Base-by-base conservation (phyloP, 2,888 invertebrate genomes). In the Tetranychus truncatus region DNA sequence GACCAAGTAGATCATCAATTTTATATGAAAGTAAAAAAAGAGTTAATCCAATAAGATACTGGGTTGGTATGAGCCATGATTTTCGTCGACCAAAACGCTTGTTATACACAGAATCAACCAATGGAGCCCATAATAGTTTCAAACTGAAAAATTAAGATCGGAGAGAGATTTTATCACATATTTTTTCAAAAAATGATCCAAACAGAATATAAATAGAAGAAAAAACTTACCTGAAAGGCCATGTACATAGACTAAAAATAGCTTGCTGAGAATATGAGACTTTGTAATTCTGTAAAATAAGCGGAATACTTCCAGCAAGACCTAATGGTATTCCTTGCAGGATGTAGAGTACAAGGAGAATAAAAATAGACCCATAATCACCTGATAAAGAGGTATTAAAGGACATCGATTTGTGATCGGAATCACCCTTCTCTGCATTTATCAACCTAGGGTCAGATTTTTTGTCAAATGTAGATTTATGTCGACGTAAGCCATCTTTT, bases 101-200 rank as follows among this genome's bases (percentile, higher is more conserved):
- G 66, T 74, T 77, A 82, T 90, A 99, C 72, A 95, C 82, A 0
- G 95, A 90, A 84, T 99, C 99, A 6, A 99, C 96, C 79, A 99
- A 88, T 1, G 99, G 99, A 0, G 99, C 99, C 99, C 99, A 99
- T 76, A 99, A 82, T 71, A 99, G 84, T 83, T 99, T 99, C 71
- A 97, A 81, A 80, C 88, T 88, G 21, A 11, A 21, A 1, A 55
- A 55, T 20, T 20, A 11, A 11, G 21, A 69, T 20, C 8, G 1
- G 21, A 69, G 20, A 24, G 8, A 69, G 8, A 69, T 6, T 24
- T 11, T 20, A 20, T 5, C 6, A 2, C 15, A n/a, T n/a, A n/a
- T n/a, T n/a, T n/a, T n/a, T n/a, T n/a, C n/a, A 55, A 55, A 18
- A n/a, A 11, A 20, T 69, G 21, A 21, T 20, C 1, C 20, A 24